Conservation (phyloP, 2,113 vertebrate genomes). For the Montifringilla adamsi region DNA sequence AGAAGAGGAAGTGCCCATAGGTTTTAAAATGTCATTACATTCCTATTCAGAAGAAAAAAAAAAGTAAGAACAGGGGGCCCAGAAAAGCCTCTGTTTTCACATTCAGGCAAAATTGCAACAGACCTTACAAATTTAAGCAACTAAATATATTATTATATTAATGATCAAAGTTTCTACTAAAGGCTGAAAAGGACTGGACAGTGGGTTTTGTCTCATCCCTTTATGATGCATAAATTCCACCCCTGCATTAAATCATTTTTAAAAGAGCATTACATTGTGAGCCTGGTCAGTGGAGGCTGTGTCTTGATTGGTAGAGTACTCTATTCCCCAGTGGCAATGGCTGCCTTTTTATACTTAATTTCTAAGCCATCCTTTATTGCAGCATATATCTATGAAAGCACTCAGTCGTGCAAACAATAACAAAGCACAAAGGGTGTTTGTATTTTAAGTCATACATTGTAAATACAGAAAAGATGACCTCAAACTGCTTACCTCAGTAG, state of each 20-base stretch:
- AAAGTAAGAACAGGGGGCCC: background rate
- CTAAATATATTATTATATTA: background rate
- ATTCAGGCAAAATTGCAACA: background rate
- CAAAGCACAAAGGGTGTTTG: constrained; percentile 6
- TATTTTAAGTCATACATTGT: constrained; percentile 26
- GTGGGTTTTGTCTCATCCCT: background rate
- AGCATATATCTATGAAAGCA: constrained; percentile 14
- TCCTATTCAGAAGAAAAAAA: background rate
- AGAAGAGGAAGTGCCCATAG: background rate
- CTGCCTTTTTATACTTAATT: constrained; percentile 47
- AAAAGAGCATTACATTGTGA: constrained; percentile 31
- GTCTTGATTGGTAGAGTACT: constrained; percentile 1
- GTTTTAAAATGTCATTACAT: background rate
- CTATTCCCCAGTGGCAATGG: constrained; percentile 61
- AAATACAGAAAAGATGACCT: constrained; percentile 42
- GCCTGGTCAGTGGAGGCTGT: background rate
- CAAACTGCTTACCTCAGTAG: constrained; percentile 28
- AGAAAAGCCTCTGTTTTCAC: background rate
- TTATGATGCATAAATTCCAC: background rate
- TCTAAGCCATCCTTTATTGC: constrained; percentile 40
- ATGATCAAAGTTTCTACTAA: background rate
- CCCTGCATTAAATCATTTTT: background rate
- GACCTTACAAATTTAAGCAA: background rate
- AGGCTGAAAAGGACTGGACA: background rate
- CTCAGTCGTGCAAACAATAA: constrained; percentile 38